A percentile compares a stretch with the other conserved stretches of the same genome.
phyloP scores from a whole-genome alignment of 30 jellyfish, hydroid and myxozoan genomes.

The Rhopilema esculentum region DNA sequence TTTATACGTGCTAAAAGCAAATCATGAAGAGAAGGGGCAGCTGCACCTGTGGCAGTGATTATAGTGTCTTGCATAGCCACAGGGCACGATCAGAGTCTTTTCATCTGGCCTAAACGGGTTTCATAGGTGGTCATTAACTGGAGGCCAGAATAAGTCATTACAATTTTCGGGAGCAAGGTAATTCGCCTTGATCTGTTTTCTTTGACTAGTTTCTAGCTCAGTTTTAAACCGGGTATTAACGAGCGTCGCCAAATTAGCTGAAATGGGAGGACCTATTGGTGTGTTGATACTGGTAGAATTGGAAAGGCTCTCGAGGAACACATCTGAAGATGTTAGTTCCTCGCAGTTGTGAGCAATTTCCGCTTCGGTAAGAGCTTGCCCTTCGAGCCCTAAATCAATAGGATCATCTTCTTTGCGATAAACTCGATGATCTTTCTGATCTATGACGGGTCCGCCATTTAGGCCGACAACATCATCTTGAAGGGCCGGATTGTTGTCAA shows the following conservation, averaged over 20 bases:
- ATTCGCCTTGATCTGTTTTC: slow-evolving; percentile 8
- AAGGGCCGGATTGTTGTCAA: neutral
- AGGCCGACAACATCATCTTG: slow-evolving; percentile 38
- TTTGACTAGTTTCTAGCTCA: slow-evolving; percentile 26
- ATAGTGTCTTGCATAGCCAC: slow-evolving; percentile 9
- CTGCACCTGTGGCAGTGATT: neutral
- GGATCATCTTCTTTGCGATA: slow-evolving; percentile 17
- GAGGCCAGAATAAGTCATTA: neutral
- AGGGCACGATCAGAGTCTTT: neutral
- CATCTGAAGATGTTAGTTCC: neutral
- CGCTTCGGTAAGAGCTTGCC: neutral
- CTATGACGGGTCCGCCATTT: slow-evolving; percentile 18
- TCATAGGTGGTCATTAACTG: neutral
- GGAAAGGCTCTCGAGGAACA: slow-evolving; percentile 7
- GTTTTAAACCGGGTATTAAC: slow-evolving; percentile 16
- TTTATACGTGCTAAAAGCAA: slow-evolving; percentile 2
- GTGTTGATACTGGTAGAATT: slow-evolving; percentile 4
- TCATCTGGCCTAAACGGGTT: neutral
- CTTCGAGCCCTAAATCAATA: too few species aligned
- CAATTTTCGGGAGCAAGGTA: slow-evolving; percentile 38
- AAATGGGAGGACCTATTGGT: slow-evolving; percentile 30
- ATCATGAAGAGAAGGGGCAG: neutral
- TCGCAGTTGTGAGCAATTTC: neutral
- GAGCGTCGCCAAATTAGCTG: slow-evolving; percentile 11
- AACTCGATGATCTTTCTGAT: slow-evolving; percentile 5